Conservation (phyloP, 2,888 invertebrate species). For the Agriopis marginaria region DNA sequence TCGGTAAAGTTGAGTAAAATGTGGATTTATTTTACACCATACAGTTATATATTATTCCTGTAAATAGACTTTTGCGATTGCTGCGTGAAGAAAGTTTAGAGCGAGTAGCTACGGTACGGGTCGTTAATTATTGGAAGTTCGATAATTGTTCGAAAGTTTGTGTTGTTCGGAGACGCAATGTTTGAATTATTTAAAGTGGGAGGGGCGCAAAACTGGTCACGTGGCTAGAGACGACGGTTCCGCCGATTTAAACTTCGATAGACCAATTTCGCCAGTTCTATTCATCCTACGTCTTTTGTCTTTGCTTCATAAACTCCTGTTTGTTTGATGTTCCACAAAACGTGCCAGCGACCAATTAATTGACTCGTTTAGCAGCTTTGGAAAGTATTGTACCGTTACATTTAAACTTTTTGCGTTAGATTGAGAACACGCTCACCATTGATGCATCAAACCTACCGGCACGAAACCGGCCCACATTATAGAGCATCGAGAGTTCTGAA, state of each 20-base stretch:
- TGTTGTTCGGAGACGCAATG: conserved; percentile 62
- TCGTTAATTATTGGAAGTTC: conserved; percentile 66
- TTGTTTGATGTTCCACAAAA: conserved; percentile 30
- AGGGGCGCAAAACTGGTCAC: conserved; percentile 65
- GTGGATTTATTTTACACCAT: conserved; percentile 43
- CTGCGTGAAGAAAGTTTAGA: conserved; percentile 47
- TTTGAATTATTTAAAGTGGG: conserved; percentile 73
- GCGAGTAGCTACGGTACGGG: conserved; percentile 50
- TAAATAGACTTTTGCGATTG: conserved; percentile 33
- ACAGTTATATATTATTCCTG: conserved; percentile 3
- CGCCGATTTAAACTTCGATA: conserved; percentile 51
- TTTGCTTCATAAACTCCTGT: conserved; percentile 33
- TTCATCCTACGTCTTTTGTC: conserved; percentile 58
- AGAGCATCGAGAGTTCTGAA: conserved; percentile 61
- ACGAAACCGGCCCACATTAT: conserved; percentile 46
- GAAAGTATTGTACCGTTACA: conserved; percentile 31
- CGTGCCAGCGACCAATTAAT: conserved; percentile 29
- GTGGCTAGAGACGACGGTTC: conserved; percentile 56
- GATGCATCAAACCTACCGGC: conserved; percentile 34
- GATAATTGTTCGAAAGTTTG: conserved; percentile 71
- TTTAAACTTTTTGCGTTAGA: conserved; percentile 24
- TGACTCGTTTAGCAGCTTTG: conserved; percentile 23
- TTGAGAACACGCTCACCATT: conserved; percentile 23
- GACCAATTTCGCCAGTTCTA: conserved; percentile 54
- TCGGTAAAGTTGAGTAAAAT: conserved; percentile 43